Evolutionary conservation across 2,797 vertebrate genomes (phyloP), one percentile per base, ranked within the genome.

Genomic region (Eleutherodactylus coqui): DNA sequence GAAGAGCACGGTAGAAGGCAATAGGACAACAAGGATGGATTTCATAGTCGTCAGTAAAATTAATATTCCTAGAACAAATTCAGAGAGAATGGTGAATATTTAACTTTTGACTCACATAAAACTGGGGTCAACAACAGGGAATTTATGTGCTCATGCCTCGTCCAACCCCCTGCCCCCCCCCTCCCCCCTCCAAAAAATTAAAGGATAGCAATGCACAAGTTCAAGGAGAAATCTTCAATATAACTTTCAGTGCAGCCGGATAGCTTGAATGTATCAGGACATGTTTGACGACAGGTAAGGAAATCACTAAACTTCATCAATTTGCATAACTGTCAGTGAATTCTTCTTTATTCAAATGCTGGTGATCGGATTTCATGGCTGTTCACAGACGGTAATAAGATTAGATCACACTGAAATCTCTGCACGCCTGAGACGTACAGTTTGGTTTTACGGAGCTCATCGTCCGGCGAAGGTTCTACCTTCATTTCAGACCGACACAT

Each of bases 261-360:
- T 9, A 43, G 36, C 7, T 24, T n/a, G 24, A 27, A 45, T 27
- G 19, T 21, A 29, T 16, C n/a, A 49, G 13, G 24, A 16, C n/a
- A 49, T 29, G 13, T n/a, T 43, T 41, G 21, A 73, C 2, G 43
- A 73, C 5, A 73, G 32, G 49, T 34, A 79, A 41, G 78, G 36
- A 64, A 64, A 47, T 43, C 78, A 29, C 43, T 27, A 41, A 64
- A 47, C 41, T 62, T 3, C 4, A 14, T 47, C 16, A 4, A 29
- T 79, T 79, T 79, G 78, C 78, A 79, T 79, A 79, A 79, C 58
- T 32, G 78, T 79, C 24, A 4, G n/a, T 38, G 29, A 79, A 60
- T 41, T 79, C 55, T 38, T 36, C 32, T 49, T 69, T 49, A 81
- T 81, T 81, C 62, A 69, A 34, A 51, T 81, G 2, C 16, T 29